These are phyloP conservation scores for Prostheceraeus crozeri DNA, from an alignment of 2,888 invertebrate genomes.

Conservation along the genomic window DNA sequence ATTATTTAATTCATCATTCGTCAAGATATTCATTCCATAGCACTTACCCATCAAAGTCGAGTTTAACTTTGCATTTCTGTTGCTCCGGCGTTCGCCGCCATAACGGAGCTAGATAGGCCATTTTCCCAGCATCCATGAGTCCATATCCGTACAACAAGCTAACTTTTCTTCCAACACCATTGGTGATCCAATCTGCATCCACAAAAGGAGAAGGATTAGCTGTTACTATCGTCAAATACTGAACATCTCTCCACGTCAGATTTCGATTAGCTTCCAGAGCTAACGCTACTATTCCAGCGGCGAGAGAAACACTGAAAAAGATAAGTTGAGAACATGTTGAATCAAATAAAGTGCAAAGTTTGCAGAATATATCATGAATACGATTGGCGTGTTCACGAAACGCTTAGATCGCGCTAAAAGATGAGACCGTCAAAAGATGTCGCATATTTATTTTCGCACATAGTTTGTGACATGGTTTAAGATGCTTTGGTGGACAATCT, in stretches of 20 bases:
- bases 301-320: slow-evolving; percentile 74
- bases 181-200: slow-evolving; percentile 25
- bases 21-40: no score
- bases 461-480: no score
- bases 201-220: slow-evolving; percentile 24
- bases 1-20: no score
- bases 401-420: no score
- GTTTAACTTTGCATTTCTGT: slow-evolving; percentile 30
- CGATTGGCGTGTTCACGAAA: no score
- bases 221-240: slow-evolving; percentile 23
- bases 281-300: slow-evolving; percentile 80
- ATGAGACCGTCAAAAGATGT: no score
- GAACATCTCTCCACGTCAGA: slow-evolving; percentile 33
- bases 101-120: slow-evolving; percentile 39
- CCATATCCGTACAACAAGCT: slow-evolving; percentile 42
- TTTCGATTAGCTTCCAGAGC: slow-evolving; percentile 65
- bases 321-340: no score
- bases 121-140: slow-evolving; percentile 42
- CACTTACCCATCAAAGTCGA: no score
- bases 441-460: no score
- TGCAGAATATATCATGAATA: no score
- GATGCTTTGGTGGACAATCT: no score
- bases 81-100: slow-evolving; percentile 40
- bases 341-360: no score
- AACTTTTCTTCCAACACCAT: slow-evolving; percentile 31